Percentiles rank a stretch among this genome's conserved stretches.
Conservation (phyloP, 2,113 vertebrate species). For the Alectura lathami region DNA sequence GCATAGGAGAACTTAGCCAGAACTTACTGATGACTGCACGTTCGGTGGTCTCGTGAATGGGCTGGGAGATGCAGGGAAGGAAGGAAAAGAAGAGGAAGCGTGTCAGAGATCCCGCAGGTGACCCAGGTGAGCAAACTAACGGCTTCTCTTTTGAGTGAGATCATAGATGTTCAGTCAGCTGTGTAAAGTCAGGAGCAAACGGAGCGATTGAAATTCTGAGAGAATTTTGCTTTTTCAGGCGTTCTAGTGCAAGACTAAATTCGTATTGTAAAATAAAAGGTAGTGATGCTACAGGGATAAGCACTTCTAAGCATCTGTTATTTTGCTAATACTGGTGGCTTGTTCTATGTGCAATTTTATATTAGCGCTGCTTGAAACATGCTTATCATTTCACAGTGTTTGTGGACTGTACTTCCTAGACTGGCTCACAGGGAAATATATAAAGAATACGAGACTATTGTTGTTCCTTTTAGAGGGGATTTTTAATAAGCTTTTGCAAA, state of each 20-base stretch:
- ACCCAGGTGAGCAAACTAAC: slow-evolving; percentile 59
- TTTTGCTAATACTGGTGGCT: background rate
- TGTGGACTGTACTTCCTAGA: background rate
- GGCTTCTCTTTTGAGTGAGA: slow-evolving; percentile 19
- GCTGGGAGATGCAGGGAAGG: background rate
- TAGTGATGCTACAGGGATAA: background rate
- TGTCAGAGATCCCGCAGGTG: slow-evolving; percentile 60
- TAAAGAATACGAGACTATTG: background rate
- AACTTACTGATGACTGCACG: slow-evolving; percentile 49
- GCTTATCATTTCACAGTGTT: background rate
- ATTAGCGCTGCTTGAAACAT: slow-evolving; percentile 2
- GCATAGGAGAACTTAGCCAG: slow-evolving; percentile 47
- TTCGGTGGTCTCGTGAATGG: background rate
- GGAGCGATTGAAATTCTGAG: background rate
- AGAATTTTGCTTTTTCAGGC: slow-evolving; percentile 30
- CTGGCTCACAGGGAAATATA: background rate
- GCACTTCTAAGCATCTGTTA: background rate
- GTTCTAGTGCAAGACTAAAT: background rate
- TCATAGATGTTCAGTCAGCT: slow-evolving; percentile 40
- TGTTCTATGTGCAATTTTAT: background rate
- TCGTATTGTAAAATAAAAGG: background rate
- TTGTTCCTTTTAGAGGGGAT: background rate
- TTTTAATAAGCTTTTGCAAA: slow-evolving; percentile 35
- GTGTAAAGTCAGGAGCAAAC: slow-evolving; percentile 17
- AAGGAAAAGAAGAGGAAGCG: slow-evolving; percentile 34